Evolutionary conservation across 2,113 vertebrate species (phyloP), one percentile per base, ranked within the genome.

Genomic region (Ceyx cyanopectus): DNA sequence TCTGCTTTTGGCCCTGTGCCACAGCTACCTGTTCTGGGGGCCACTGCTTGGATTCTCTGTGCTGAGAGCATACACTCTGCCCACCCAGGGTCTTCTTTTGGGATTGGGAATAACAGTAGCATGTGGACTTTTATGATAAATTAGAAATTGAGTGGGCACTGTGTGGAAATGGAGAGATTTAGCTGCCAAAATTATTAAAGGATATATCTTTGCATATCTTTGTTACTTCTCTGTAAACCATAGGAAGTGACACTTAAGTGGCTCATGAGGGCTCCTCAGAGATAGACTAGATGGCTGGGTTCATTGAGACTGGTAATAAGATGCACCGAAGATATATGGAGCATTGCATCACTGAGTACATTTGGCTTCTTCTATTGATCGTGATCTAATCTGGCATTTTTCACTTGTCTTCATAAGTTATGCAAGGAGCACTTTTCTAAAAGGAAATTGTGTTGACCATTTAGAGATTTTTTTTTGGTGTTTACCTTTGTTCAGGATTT

Each of bases 11-110:
- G 40, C 53, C 21, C 34, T 1, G 0, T 57, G 48, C 10, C 29
- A 16, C 34, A 60, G 23, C 13, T 34, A 81, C 9, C n/a, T 70
- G 12, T 48, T 57, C 76, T 1, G 1, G 14, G 12, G 16, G 2
- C 4, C 43, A 7, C 8, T 26, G 37, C 63, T 82, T 0, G 0
- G 26, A 23, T 23, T 30, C 22, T 4, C 50, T 10, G 5, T 41
- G 54, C 70, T 30, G 37, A 76, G 14, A 84, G 45, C 21, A 85
- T 40, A 34, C 16, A 23, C 7, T 6, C 41, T 23, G 29, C 22
- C 40, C 63, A 30, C 22, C 18, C 24, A 50, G 27, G 6, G 5
- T 34, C 37, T 24, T 70, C 8, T 51, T 58, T 43, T 3, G 5
- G 41, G 29, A 62, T 37, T 0, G 1, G 32, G 21, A 75, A 4